Conservation (phyloP, 2,888 invertebrate species). For the Branchipolynoe longqiensis region DNA sequence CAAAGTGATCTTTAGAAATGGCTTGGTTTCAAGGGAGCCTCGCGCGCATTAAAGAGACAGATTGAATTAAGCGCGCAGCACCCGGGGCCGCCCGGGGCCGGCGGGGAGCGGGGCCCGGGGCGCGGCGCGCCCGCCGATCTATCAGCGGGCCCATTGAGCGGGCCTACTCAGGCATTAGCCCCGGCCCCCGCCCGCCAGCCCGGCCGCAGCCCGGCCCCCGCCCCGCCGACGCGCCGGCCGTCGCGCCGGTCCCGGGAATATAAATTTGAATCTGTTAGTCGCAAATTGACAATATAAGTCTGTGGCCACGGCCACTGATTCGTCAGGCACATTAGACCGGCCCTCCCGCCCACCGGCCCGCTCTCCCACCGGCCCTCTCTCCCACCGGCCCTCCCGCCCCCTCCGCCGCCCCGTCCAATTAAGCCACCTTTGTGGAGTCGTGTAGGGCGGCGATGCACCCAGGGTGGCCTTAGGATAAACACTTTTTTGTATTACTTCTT, state of each 20-base stretch:
- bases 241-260: conserved; percentile 6
- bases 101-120: background rate
- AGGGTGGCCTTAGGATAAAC: too few relatives aligned
- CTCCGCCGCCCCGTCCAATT: conserved; percentile 5
- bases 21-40: conserved; percentile 46
- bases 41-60: conserved; percentile 29
- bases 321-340: background rate
- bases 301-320: background rate
- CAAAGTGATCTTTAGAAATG: conserved; percentile 56
- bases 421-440: background rate
- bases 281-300: conserved; percentile 56
- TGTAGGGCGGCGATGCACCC: too few relatives aligned
- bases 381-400: too few relatives aligned
- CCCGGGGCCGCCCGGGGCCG: background rate
- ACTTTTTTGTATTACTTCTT: too few relatives aligned
- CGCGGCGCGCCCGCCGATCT: conserved; percentile 29
- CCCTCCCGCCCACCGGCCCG: background rate
- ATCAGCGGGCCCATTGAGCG: conserved; percentile 34
- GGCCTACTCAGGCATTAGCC: conserved; percentile 44
- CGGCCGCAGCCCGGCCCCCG: too few relatives aligned
- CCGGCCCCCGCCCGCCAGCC: too few relatives aligned
- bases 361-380: background rate
- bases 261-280: conserved; percentile 56
- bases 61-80: conserved; percentile 47
- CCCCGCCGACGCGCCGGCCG: background rate